Base-by-base conservation (phyloP, 2,888 invertebrate genomes). In the Ophioninae sp. region DNA sequence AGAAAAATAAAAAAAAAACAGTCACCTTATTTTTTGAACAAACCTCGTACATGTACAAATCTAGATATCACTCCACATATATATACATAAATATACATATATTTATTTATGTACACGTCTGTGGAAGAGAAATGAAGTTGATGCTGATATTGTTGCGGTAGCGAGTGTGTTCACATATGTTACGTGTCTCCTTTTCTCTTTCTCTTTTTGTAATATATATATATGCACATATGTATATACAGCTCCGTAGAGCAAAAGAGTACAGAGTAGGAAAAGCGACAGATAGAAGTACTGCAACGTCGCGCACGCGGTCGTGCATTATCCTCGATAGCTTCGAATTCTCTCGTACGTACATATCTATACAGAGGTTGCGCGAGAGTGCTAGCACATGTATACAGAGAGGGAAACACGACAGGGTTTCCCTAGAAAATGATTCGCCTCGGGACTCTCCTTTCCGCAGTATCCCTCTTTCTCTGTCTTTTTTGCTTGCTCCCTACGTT, bases 361-460 rank as follows among this genome's bases (percentile, higher is more conserved):
- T n/a, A 17, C 57, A 44, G 30, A 62, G 21, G 50, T 20, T 39
- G 64, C 10, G 50, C 61, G 64, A 78, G 62, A 7, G 59, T 39
- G 78, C 50, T 73, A 72, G 73, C 77, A 70, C 69, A 73, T 72
- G 41, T 41, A 41, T 41, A 7, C 41, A 79, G 39, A 72, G 39
- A 70, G 62, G 20, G 8, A 59, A 67, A 65, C 64, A 70, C 59
- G 70, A 59, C 67, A 74, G 81, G 67, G 75, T 84, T 84, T 84
- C 84, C 69, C 84, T 75, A 81, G 84, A 84, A 84, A 84, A 84
- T 84, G 78, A 84, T 84, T 84, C 78, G 84, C 81, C 84, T 67
- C 81, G 75, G 78, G 78, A 78, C 65, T 80, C 70, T 78, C 69
- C 70, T 64, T 70, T 76, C 73, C 73, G 72, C 73, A 68, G 23